Base-by-base conservation (phyloP, 2,888 invertebrate genomes). In the Tetheella fluctuosa region DNA sequence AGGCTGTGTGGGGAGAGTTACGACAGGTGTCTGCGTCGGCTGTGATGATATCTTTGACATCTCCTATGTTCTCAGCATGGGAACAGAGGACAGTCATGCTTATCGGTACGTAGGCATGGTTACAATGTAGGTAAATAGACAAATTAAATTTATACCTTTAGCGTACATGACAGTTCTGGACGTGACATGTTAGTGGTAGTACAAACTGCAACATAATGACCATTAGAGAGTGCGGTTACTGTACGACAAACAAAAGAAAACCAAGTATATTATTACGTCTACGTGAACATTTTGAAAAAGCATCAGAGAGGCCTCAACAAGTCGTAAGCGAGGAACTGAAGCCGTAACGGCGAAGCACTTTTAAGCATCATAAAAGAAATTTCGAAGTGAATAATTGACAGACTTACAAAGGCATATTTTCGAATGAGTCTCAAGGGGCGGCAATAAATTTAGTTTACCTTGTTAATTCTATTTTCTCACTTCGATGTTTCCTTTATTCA, bases 181-280 rank as follows among this genome's bases (percentile, higher is more conserved):
- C 91, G 92, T 93, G 91, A 93, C 91, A 93, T 91, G 92, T 93
- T 93, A 92, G 92, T 93, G 91, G 92, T 91, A 90, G 92, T 89
- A 92, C 91, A 92, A 91, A 93, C 93, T 92, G 93, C 93, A 93
- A 93, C 93, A 92, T 92, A 93, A 93, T 90, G 90, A 92, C 92
- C 91, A 93, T 93, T 93, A 93, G 91, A 89, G 83, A 91, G 91
- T 93, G 93, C 93, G 89, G 91, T 93, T 92, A 93, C 92, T 91
- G 91, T 91, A 91, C 91, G 91, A 91, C 88, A 91, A 92, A 91
- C 90, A 91, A 91, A 92, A 91, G 81, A 90, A 89, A 91, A 90
- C 89, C 90, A 87, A 89, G 87, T 88, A 84, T 89, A 87, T 85
- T 87, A 88, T 88, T 90, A 91, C 86, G 81, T 83, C 92, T 93